Conservation (phyloP, 2,797 vertebrate species). For the Muraenolepis orangiensis region DNA sequence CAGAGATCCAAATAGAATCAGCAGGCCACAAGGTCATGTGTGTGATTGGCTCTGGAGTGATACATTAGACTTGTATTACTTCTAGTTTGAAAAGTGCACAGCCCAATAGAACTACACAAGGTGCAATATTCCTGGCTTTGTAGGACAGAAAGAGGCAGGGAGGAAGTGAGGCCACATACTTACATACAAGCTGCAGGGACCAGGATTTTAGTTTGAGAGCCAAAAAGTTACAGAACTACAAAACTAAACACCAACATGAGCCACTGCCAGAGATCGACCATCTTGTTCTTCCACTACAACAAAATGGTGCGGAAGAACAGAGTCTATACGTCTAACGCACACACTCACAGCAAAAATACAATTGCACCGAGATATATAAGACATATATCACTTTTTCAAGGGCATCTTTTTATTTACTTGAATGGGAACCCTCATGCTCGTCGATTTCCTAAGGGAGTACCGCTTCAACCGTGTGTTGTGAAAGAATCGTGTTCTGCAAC, state of each 20-base stretch:
- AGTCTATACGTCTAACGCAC: not conserved
- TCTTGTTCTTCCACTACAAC: conserved; percentile 1
- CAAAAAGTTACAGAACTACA: not conserved
- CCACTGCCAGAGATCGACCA: not conserved
- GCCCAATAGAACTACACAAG: conserved; percentile 33
- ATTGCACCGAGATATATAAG: conserved; percentile 65
- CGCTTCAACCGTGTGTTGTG: not conserved
- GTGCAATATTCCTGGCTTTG: conserved; percentile 73
- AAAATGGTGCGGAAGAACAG: not conserved
- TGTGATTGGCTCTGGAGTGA: conserved; percentile 8
- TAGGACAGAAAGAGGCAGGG: conserved; percentile 48
- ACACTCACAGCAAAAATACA: conserved; percentile 41
- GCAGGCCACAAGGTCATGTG: not conserved
- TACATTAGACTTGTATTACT: not conserved
- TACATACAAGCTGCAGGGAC: conserved; percentile 21
- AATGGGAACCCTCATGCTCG: not conserved
- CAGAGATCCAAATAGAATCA: too few relatives aligned
- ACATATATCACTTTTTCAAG: conserved; percentile 29
- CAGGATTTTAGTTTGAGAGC: not conserved
- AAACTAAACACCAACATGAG: not conserved
- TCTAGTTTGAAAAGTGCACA: conserved; percentile 27
- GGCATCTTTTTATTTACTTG: not conserved
- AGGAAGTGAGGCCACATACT: conserved; percentile 46
- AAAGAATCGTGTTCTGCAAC: not conserved
- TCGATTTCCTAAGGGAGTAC: not conserved